phyloP scores from a whole-genome alignment of 1,140 invertebrate genomes.

The Zaprionus capensis region DNA sequence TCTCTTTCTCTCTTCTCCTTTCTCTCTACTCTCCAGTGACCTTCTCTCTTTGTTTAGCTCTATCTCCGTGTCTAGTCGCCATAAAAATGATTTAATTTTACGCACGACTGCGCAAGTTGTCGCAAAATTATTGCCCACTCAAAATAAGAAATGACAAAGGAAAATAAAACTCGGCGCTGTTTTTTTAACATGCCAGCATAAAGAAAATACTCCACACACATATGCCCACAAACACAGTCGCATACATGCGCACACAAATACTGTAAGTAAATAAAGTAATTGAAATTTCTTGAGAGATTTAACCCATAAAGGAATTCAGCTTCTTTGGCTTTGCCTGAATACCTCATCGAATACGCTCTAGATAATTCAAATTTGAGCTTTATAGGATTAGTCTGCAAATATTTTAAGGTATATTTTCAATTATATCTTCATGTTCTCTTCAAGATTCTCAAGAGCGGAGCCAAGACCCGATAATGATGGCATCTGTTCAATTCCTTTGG shows the following conservation, averaged over 20 bases:
- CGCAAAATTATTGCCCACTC: conserved; percentile 46
- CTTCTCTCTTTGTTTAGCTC: conserved; percentile 1
- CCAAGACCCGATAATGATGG: background rate
- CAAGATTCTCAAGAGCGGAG: background rate
- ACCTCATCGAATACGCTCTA: background rate
- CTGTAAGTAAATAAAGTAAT: background rate
- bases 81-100: conserved; percentile 81
- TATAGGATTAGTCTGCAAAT: background rate
- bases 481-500: background rate
- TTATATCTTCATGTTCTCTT: background rate
- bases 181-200: conserved; percentile 30
- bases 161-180: conserved; percentile 9
- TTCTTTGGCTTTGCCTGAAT: background rate
- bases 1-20: background rate
- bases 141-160: conserved; percentile 26
- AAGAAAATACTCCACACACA: background rate
- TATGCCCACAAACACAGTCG: background rate
- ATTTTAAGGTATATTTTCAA: background rate
- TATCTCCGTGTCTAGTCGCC: conserved; percentile 39
- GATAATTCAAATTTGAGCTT: background rate
- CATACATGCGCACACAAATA: background rate
- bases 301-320: background rate
- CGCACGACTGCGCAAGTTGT: conserved; percentile 57
- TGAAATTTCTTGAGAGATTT: background rate
- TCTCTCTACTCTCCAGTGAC: conserved; percentile 1